Base-by-base conservation (phyloP, 2,888 invertebrate genomes). In the Dicycla oo region DNA sequence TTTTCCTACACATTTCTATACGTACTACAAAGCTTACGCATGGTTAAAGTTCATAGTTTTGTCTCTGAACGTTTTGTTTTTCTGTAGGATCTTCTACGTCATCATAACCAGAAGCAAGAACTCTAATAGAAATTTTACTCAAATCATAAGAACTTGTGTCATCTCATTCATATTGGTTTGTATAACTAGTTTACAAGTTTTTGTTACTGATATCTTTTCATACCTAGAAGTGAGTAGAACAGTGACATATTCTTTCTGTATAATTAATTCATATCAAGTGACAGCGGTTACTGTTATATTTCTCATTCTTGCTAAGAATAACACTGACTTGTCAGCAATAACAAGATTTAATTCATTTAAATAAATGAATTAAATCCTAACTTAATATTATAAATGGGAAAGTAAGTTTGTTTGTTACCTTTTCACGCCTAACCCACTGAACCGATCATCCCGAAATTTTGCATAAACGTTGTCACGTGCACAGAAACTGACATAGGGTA, bases 141-240 rank as follows among this genome's bases (percentile, higher is more conserved):
- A 80, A 20, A 73, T 87, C 1, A 51, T 88, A 7, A 84, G 73
- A 56, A 87, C 78, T 6, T 82, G 81, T 73, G 43, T 90, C 0
- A 88, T 94, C 0, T 88, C 90, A 0, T 92, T 92, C 43, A 82
- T 92, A 11, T 51, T 62, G 30, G 30, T 62, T 8, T 88, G 88
- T 49, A 88, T 93, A 13, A 88, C 91, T 0, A 91, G 93, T 80
- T 71, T 93, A 8, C 94, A 94, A 79, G 90, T 93, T 2, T 83
- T 94, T 0, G 13, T 90, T 1, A 90, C 88, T 0, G 94, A 94
- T 79, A 64, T 92, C 0, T 73, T 88, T 0, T 79, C 87, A 0
- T 83, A 67, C 40, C 60, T 82, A 5, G 72, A 65, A 7, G 51
- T 61, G 0, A 20, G 5, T 43, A 5, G 63, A 20, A 1, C 7